Evolutionary conservation across 2,888 invertebrate species (phyloP).

Genomic region (Anagyrus pseudococci): DNA sequence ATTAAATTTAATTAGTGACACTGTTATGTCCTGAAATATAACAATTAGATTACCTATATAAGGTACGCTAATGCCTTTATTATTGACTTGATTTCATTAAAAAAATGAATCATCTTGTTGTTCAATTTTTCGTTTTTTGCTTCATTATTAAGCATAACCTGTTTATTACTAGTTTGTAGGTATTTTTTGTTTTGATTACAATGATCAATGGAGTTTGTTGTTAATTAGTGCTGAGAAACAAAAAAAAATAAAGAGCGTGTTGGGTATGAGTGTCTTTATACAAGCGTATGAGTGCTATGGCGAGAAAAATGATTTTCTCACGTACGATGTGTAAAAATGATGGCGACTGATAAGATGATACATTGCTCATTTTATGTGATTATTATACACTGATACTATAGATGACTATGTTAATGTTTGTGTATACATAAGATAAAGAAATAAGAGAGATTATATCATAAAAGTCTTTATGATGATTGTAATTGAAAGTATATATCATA

Average conservation of each 20-base stretch:
- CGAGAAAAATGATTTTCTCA: slow-evolving; percentile 17
- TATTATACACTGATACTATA: slow-evolving; percentile 49
- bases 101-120: slow-evolving; percentile 56
- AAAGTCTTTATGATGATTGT: slow-evolving; percentile 34
- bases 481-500: slow-evolving; percentile 36
- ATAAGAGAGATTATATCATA: slow-evolving; percentile 54
- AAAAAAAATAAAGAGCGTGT: slow-evolving; percentile 19
- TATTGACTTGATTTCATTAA: slow-evolving; percentile 59
- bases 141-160: slow-evolving; percentile 39
- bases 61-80: slow-evolving; percentile 37
- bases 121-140: slow-evolving; percentile 44
- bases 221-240: slow-evolving; percentile 47
- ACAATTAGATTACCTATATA: slow-evolving; percentile 17
- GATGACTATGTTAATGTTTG: slow-evolving; percentile 44
- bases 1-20: slow-evolving; percentile 21
- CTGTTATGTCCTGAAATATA: slow-evolving; percentile 26
- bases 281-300: slow-evolving; percentile 7
- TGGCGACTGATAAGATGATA: slow-evolving; percentile 31
- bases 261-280: slow-evolving; percentile 8
- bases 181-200: slow-evolving; percentile 45
- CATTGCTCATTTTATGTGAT: slow-evolving; percentile 46
- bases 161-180: slow-evolving; percentile 37
- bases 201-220: slow-evolving; percentile 50
- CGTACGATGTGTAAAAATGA: slow-evolving; percentile 18
- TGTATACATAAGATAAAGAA: slow-evolving; percentile 37